These are phyloP conservation scores for Doris montereyensis DNA, from an alignment of 2,888 invertebrate genomes.

Conservation along the genomic window DNA sequence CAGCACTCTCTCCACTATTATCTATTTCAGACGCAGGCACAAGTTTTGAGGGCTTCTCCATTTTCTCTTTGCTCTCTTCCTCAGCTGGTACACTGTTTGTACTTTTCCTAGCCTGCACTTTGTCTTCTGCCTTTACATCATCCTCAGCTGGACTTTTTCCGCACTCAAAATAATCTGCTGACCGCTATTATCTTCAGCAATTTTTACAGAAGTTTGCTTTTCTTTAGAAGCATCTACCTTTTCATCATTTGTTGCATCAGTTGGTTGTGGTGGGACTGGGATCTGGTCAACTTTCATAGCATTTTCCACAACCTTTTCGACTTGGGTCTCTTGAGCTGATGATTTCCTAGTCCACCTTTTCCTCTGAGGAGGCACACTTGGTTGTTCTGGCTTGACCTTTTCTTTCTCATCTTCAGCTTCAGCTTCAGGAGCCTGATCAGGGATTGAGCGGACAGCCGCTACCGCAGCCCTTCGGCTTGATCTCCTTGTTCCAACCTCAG, in stretches of 20 bases:
- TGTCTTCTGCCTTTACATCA: not conserved
- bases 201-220: not conserved
- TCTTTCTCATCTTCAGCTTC: not conserved
- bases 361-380: not conserved
- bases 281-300: not conserved
- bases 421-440: not conserved
- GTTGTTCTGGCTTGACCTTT: no score
- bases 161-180: no score
- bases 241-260: not conserved
- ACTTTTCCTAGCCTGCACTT: not conserved
- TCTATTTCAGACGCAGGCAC: no score
- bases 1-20: no score
- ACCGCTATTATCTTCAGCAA: not conserved
- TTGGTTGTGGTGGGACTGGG: no score
- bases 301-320: not conserved
- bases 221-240: not conserved
- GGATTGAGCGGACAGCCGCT: not conserved
- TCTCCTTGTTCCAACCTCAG: conserved; percentile 3
- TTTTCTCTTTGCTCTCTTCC: no score
- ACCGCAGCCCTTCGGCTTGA: conserved; percentile 22
- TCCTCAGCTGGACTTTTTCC: not conserved
- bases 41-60: no score
- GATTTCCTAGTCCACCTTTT: not conserved
- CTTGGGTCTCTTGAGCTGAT: not conserved
- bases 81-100: no score